phyloP scores from a whole-genome alignment of 2,797 vertebrate genomes.

The Fundulus diaphanus region DNA sequence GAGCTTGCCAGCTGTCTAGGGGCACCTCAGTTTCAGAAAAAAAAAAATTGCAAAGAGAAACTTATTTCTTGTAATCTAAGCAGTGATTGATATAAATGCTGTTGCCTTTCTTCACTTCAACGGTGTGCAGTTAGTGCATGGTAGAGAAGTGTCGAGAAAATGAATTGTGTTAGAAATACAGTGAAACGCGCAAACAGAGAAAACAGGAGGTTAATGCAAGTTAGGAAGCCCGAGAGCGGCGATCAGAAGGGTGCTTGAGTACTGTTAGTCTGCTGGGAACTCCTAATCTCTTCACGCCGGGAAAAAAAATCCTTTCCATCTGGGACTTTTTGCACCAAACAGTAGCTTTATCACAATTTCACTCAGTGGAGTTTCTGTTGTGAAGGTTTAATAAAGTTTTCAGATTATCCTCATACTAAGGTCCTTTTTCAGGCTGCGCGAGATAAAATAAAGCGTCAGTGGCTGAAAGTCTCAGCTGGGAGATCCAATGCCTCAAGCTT shows the following conservation, averaged over 20 bases:
- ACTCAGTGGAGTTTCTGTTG: constrained; percentile 47
- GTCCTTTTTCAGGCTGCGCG: constrained; percentile 4
- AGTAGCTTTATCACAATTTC: constrained; percentile 38
- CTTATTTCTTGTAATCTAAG: constrained; percentile 43
- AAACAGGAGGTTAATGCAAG: not conserved
- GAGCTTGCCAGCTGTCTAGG: constrained; percentile 18
- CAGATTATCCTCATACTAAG: constrained; percentile 27
- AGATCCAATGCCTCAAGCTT: constrained; percentile 9
- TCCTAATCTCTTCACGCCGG: constrained; percentile 12
- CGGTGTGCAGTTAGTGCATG: constrained; percentile 5
- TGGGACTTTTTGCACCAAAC: constrained; percentile 44
- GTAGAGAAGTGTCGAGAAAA: constrained; percentile 16
- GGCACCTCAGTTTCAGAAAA: constrained; percentile 37
- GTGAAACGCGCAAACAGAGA: not conserved
- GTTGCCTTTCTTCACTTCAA: constrained; percentile 27
- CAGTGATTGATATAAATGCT: constrained; percentile 33
- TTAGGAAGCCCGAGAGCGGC: not conserved
- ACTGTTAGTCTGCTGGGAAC: constrained; percentile 14
- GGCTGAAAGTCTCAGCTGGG: not conserved
- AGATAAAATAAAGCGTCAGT: not conserved
- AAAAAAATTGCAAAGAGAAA: constrained; percentile 29
- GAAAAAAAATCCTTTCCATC: constrained; percentile 43
- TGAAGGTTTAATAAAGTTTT: constrained; percentile 30
- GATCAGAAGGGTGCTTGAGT: constrained; percentile 9
- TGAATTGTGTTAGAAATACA: not conserved